Base-by-base conservation (phyloP, 2,888 invertebrate species). In the Fragum fragum region DNA sequence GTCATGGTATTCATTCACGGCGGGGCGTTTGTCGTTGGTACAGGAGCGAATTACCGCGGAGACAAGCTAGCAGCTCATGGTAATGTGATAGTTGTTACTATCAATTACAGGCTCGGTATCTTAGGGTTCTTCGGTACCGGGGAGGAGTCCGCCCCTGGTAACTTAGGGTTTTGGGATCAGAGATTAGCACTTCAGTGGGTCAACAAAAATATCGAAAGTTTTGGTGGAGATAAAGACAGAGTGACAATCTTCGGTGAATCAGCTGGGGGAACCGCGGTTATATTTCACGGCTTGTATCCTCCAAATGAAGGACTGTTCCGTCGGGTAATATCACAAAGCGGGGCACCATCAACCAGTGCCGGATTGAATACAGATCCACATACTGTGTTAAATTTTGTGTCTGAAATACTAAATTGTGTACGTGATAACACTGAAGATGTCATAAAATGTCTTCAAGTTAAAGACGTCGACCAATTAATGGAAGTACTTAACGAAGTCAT, bases 1-100 rank as follows among this genome's bases (percentile, higher is more conserved):
- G 70, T 70, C n/a, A 70, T 70, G 70, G 53, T 70, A n/a, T 70
- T 52, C 28, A 70, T 70, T 47, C 70, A 70, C 53, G 70, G 70
- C 1, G 70, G 70, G 2, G 23, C 52, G 5, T 70, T 70, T 53
- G 11, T 47, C n/a, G n/a, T 29, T 26, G 70, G 70, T 28, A 23
- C 70, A 9, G 70, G 52, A 5, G 53, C 42, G 18, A 52, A 42
- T 6, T 70, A 52, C 42, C 42, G 23, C 23, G 47, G 52, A 16
- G 53, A 52, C 9, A 28, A 21, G 11, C 29, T 70, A 18, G 52
- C 70, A 16, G 70, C 52, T 3, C n/a, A 28, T 21, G 70, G 70
- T 28, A 70, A 70, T 29, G 70, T 70, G 18, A 70, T 70, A 26
- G 70, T 70, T 1, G 53, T 70, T 3, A 70, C 70, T 29, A 53